Conservation (phyloP, 2,113 vertebrate genomes). For the Willisornis vidua region DNA sequence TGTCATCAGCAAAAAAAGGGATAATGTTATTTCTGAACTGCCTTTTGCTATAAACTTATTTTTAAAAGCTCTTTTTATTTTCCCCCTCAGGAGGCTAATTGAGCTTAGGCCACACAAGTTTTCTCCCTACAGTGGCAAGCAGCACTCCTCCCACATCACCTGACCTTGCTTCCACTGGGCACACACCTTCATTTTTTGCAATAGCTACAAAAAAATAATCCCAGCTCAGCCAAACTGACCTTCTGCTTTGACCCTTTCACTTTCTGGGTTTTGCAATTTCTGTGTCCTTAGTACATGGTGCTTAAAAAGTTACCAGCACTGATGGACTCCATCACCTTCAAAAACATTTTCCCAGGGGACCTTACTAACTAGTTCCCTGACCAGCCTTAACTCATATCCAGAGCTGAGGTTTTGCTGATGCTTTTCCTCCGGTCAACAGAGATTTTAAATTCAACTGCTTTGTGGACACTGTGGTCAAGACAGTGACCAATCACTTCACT, state of each 20-base stretch:
- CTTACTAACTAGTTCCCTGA: not conserved
- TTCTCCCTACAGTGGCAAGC: not conserved
- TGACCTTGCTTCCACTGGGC: not conserved
- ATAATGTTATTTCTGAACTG: not conserved
- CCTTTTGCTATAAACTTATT: not conserved
- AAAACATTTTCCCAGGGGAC: not conserved
- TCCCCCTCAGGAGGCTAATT: not conserved
- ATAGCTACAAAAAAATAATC: not conserved
- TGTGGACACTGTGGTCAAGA: not conserved
- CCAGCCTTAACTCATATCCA: not conserved
- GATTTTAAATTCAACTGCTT: not conserved
- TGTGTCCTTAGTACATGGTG: not conserved
- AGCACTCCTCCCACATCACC: not conserved
- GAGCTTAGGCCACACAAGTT: not conserved
- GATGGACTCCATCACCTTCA: not conserved
- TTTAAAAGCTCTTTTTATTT: not conserved
- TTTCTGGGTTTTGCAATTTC: not conserved
- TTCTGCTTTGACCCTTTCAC: not conserved
- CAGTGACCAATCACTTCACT: fast-evolving
- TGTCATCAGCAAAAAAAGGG: not conserved
- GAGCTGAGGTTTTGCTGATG: not conserved
- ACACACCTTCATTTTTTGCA: not conserved
- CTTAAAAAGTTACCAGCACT: not conserved
- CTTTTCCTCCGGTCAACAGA: not conserved
- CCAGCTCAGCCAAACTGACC: not conserved